These are phyloP conservation scores for Eriocheir sinensis DNA, from an alignment of 1,140 invertebrate genomes.

Conservation along the genomic window DNA sequence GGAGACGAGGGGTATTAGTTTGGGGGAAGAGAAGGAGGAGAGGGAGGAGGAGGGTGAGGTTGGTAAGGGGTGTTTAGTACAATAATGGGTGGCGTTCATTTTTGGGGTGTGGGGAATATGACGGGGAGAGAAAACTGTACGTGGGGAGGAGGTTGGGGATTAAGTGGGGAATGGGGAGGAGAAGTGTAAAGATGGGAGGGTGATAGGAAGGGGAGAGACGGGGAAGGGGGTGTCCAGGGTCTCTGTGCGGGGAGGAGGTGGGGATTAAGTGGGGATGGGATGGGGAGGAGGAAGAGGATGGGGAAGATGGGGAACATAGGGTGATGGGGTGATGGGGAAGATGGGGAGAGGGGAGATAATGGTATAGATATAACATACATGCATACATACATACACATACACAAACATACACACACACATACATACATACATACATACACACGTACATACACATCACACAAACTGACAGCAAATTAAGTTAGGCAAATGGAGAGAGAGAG, in stretches of 20 bases:
- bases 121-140: no score
- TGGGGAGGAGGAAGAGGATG: neutral
- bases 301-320: neutral
- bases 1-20: neutral
- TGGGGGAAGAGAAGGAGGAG: neutral
- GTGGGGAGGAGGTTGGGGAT: no score
- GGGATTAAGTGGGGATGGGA: neutral
- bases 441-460: neutral
- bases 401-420: neutral
- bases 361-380: conserved; percentile 47
- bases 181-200: no score
- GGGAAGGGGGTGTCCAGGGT: neutral
- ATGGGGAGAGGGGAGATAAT: neutral
- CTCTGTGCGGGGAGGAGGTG: neutral
- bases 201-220: neutral
- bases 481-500: no score
- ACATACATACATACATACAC: neutral
- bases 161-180: no score
- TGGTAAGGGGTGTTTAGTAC: no score
- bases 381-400: no score
- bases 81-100: no score
- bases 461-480: neutral
- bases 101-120: no score
- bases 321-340: neutral
- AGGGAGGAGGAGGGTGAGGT: no score